Evolutionary conservation across 2,113 vertebrate species (phyloP), one percentile per base, ranked within the genome.

Genomic region (Serilophus lunatus): DNA sequence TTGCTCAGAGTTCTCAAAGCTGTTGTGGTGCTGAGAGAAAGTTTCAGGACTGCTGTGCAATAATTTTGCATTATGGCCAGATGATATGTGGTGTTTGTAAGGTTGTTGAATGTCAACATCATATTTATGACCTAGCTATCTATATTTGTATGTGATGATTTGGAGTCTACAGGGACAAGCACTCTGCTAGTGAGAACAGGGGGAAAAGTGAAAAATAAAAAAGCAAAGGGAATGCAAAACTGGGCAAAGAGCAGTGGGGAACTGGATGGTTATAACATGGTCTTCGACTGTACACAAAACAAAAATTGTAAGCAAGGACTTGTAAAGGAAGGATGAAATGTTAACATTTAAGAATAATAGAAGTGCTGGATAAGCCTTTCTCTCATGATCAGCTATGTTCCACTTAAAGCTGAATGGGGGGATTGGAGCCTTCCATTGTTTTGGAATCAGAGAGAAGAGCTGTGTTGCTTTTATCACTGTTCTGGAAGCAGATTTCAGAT

Each of bases 401-500:
- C 44, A 33, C 57, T 71, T 56, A 10, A 38, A 82, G 38, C 77
- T 78, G 72, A 68, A 78, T 36, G 61, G 12, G 25, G 13, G 64
- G 31, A 63, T 51, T 71, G 65, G 57, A 47, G 1, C 57, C 42
- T 53, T 61, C 9, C 47, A 16, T 83, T 82, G 42, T 45, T 83
- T 31, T 29, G 66, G 78, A 18, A 69, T 89, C 49, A 44, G 44
- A 57, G 81, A n/a, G 23, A 56, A 75, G 35, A 86, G 40, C 60
- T 70, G 20, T 28, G 26, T 31, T 75, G 72, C 75, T 82, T 88
- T 81, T 69, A 15, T 76, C 57, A 7, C 50, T 45, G 24, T 86
- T 60, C 28, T 76, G 77, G 84, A 91, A 91, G 57, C 92, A 86
- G 74, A 49, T 81, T 84, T 91, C 57, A 79, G 69, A 75, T 33